A percentile compares a stretch with the other conserved stretches of the same genome.
Evolutionary conservation across 2,113 vertebrate species (phyloP).

Genomic region (Patagioenas fasciata): DNA sequence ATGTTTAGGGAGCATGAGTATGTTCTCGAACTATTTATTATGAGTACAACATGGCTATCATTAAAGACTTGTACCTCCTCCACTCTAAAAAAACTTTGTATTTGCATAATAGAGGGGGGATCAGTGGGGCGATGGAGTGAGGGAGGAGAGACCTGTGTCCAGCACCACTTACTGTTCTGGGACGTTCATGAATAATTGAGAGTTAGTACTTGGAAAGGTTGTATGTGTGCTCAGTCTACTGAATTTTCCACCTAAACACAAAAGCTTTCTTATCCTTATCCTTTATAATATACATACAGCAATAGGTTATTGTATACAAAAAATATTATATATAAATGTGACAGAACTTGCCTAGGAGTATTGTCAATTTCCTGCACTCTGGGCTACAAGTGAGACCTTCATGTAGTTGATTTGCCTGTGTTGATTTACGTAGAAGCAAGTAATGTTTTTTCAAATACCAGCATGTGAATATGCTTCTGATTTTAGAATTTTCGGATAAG

Average conservation of each 20-base stretch:
- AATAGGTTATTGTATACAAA: too few species aligned
- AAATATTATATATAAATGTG: background rate
- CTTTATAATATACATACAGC: background rate
- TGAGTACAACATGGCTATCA: background rate
- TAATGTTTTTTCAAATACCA: background rate
- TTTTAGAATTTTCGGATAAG: background rate
- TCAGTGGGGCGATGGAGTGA: rapidly evolving
- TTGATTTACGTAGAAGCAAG: background rate
- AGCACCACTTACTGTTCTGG: background rate
- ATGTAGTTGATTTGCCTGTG: background rate
- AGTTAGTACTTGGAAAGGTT: background rate
- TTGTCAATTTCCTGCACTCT: background rate
- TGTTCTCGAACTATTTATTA: background rate
- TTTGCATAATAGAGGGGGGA: background rate
- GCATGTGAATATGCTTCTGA: background rate
- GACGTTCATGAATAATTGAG: background rate
- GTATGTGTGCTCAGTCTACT: background rate
- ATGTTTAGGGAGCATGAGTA: background rate
- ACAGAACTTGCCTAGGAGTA: background rate
- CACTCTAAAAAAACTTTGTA: background rate
- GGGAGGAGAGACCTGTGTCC: background rate
- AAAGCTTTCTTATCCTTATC: background rate
- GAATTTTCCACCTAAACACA: background rate
- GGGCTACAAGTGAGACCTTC: rapidly evolving
- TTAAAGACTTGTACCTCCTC: background rate